Evolutionary conservation across 2,888 invertebrate species (phyloP), one percentile per base, ranked within the genome.

Genomic region (Tanypteryx hageni): DNA sequence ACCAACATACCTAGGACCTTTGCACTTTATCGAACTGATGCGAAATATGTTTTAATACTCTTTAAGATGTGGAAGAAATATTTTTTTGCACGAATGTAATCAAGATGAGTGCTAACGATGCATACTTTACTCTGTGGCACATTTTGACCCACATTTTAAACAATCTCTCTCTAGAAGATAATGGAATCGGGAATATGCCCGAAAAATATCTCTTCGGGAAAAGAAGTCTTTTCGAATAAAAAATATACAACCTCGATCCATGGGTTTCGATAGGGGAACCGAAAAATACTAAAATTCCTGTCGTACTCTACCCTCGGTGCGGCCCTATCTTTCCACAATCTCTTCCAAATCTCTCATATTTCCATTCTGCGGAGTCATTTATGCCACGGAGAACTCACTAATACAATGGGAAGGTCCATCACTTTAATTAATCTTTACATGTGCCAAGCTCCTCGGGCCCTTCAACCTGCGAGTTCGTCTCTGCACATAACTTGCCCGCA

Each of bases 101-200:
- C 76, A 76, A 76, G 76, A 76, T 22, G 27, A 76, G 76, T 76
- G 76, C 76, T 76, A 76, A 76, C 76, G 76, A 76, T 27, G 76
- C 76, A 76, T 27, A 13, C 76, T 76, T 76, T 76, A 27, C 16
- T 64, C 18, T n/a, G 7, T n/a, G 61, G 27, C 27, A n/a, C 76
- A 76, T 76, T n/a, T 22, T 76, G 76, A 76, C 76, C 76, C 76
- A 76, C 76, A 76, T 76, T 76, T 22, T 27, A 76, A 22, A 76
- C 76, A 9, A 76, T 76, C 22, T 27, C 22, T 76, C 44, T 44
- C 27, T 27, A 0, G 13, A 76, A 27, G 76, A 76, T 76, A 76
- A 76, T 76, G 76, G 76, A 76, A 76, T 76, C 76, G 22, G 11
- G 76, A 76, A 44, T 5, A 44, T 44, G 5, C 44, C 44, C 44